phyloP scores from a whole-genome alignment of 2,888 invertebrate genomes.

The Trichopoda pennipes region DNA sequence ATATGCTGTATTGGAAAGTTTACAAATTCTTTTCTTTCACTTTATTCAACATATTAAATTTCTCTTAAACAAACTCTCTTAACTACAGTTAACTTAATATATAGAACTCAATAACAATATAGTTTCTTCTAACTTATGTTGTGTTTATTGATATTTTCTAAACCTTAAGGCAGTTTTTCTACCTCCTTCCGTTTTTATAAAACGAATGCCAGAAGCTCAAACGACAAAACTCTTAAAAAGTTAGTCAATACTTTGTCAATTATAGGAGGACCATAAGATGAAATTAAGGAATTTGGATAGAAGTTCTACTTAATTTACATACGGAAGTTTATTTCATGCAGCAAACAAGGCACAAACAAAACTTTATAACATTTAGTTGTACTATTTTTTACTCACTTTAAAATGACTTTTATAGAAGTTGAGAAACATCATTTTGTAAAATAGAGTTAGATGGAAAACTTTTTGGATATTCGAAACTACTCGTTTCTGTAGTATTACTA shows the following conservation, averaged over 20 bases:
- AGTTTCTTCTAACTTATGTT: conserved; percentile 6
- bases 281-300: conserved; percentile 20
- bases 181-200: background rate
- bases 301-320: conserved; percentile 33
- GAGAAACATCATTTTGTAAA: no score
- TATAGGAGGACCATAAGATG: conserved; percentile 21
- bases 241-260: conserved; percentile 32
- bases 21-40: background rate
- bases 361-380: no score
- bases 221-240: conserved; percentile 23
- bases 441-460: no score
- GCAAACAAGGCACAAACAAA: background rate
- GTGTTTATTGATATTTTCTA: conserved; percentile 39
- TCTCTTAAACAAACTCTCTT: background rate
- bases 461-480: no score
- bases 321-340: background rate
- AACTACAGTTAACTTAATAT: background rate
- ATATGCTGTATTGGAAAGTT: no score
- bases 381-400: no score
- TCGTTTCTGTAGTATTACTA: no score
- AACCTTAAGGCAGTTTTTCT: conserved; percentile 14
- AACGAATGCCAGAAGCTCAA: conserved; percentile 1
- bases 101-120: conserved; percentile 6
- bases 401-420: no score
- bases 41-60: background rate